phyloP scores from a whole-genome alignment of 1,140 invertebrate genomes.

The Halictus rubicundus region DNA sequence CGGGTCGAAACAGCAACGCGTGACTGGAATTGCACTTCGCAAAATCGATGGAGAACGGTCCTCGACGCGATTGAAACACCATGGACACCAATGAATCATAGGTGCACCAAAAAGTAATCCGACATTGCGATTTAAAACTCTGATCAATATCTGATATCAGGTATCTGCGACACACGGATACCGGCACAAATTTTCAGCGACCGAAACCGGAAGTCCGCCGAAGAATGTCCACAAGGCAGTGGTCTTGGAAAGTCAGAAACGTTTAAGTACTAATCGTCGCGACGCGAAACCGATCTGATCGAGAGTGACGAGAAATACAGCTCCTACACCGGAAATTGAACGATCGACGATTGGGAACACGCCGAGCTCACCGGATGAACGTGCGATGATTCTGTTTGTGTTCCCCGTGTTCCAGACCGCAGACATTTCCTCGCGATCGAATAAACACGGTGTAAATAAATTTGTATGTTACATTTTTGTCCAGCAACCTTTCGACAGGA shows the following conservation, averaged over 20 bases:
- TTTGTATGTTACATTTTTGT: too few relatives aligned
- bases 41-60: not conserved
- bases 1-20: not conserved
- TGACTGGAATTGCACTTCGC: not conserved
- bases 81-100: too few relatives aligned
- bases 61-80: too few relatives aligned
- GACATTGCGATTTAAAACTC: too few relatives aligned
- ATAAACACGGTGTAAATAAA: too few relatives aligned
- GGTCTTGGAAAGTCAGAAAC: slow-evolving; percentile 1
- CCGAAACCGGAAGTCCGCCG: not conserved
- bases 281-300: not conserved
- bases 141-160: too few relatives aligned
- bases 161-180: too few relatives aligned
- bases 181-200: too few relatives aligned
- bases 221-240: slow-evolving; percentile 23
- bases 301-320: not conserved
- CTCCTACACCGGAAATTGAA: not conserved
- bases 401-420: not conserved
- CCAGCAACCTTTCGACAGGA: too few relatives aligned
- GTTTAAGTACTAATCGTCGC: slow-evolving; percentile 32
- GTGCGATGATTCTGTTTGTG: not conserved
- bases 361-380: not conserved
- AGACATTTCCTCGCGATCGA: too few relatives aligned
- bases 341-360: not conserved
- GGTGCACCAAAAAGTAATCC: too few relatives aligned